Evolutionary conservation across 2,113 vertebrate genomes (phyloP), one percentile per base, ranked within the genome.

Genomic region (Amblyornis subalaris): DNA sequence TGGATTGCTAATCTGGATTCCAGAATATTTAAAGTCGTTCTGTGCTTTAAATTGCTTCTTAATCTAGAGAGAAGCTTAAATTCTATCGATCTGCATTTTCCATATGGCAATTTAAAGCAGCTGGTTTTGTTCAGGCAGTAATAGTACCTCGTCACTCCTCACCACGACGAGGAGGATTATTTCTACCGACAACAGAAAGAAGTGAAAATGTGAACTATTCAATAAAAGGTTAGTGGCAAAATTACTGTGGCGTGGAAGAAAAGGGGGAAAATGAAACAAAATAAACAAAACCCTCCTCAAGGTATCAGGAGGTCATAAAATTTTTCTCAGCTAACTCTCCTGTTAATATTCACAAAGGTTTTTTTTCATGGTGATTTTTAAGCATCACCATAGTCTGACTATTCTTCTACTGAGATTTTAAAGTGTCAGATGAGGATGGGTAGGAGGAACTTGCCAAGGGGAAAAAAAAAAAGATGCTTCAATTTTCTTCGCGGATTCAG

Each of bases 401-500:
- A 19, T 71, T 87, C 86, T 72, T 94, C 76, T 60, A 31, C 83
- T 42, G 58, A 94, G 79, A 89, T 86, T 93, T 89, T 64, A 35
- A 85, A 91, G 79, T 94, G 93, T 97, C 94, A 95, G 85, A 95
- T 95, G 88, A 93, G 82, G 90, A 90, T 86, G 93, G 78, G 70
- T 94, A 87, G 72, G 64, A 92, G 70, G 66, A 94, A 97, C 91
- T 69, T 97, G 95, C 88, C 94, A 92, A 95, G n/a, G n/a, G n/a
- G 60, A 86, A 70, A 61, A 62, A 67, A 67, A 71, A 78, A 62
- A 86, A 82, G 9, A 93, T 93, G 89, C 85, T 95, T 92, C 84
- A 57, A 87, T 95, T 96, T 96, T 96, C 88, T 94, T 97, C 86
- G 50, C 55, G 86, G 79, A 96, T 96, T 95, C 83, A 86, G 77